Evolutionary conservation across 2,888 invertebrate species (phyloP), one percentile per base, ranked within the genome.

Genomic region (Dasysyrphus tricinctus): DNA sequence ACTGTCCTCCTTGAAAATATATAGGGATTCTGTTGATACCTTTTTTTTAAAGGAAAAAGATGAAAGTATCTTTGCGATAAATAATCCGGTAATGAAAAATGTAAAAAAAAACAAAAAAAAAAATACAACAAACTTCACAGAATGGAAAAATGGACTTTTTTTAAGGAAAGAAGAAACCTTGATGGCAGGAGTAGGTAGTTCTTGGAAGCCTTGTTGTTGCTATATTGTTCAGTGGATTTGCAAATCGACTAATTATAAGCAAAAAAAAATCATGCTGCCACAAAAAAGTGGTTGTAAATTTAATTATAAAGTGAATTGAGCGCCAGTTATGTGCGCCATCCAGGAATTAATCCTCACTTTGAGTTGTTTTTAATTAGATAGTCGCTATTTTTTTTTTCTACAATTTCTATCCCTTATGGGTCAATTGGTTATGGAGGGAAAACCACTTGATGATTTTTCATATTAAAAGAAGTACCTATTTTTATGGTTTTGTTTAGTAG

Each of bases 11-110:
- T 76, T 73, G 51, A 76, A 80, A 54, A 37, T 63, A 42, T 69
- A 69, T 69, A 69, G 24, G 16, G 39, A 67, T 72, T 75, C 77
- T 76, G 75, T 84, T 72, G 80, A 80, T 84, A 80, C 42, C 42
- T 34, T 14, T 54, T 72, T 59, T 12, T 39, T n/a, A n/a, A n/a
- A 42, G 11, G 37, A 24, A 61, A 24, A 61, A 78, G 65, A 56
- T 37, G 49, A 67, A 70, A 67, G 78, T 75, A 82, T 81, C 75
- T 75, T 82, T 82, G 79, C 56, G 75, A 86, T 82, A 82, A 86
- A 86, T 86, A 86, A 79, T 86, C 75, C 75, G 14, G 65, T 82
- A 82, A 86, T 75, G 70, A 78, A 86, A 77, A 34, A 65, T 42
- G 3, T n/a, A n/a, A n/a, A n/a, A n/a, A 51, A n/a, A 49, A 12